A percentile compares a stretch with the other conserved stretches of the same genome.
Evolutionary conservation across 2,797 vertebrate species (phyloP).

Genomic region (Sebastes alutus): DNA sequence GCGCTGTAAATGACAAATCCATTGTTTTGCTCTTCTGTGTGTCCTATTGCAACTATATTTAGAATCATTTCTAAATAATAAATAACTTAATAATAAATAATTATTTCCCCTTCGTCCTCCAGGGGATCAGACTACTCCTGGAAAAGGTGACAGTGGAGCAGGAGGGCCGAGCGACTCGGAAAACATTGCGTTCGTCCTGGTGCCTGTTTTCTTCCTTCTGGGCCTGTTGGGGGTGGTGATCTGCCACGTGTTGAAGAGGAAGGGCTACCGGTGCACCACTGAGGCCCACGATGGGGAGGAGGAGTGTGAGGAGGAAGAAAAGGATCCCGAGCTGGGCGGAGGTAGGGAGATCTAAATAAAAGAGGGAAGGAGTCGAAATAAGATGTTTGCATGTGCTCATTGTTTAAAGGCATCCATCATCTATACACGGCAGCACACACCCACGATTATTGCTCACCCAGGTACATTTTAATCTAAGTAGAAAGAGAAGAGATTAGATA

Average conservation of each 20-base stretch:
- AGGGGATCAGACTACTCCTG: slow-evolving; percentile 2
- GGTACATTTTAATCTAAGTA: not conserved
- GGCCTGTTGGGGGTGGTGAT: slow-evolving; percentile 93
- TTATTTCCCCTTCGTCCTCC: not conserved
- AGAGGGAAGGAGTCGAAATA: not conserved
- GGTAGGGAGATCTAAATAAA: slow-evolving; percentile 52
- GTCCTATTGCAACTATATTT: not conserved
- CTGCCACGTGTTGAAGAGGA: slow-evolving; percentile 94
- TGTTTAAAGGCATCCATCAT: not conserved
- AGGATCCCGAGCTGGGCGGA: slow-evolving; percentile 59
- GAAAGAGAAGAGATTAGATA: not conserved
- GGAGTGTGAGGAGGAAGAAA: slow-evolving; percentile 14
- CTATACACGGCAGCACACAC: not conserved
- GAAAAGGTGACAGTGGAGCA: rapidly evolving
- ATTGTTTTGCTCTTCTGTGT: not conserved
- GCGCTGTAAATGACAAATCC: not conserved
- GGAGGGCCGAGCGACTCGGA: slow-evolving; percentile 42
- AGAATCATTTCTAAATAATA: not conserved
- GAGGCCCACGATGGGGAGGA: slow-evolving; percentile 80
- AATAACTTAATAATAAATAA: no score
- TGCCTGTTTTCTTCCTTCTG: slow-evolving; percentile 93
- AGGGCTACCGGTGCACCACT: slow-evolving; percentile 96
- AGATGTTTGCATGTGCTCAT: not conserved
- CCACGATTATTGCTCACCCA: not conserved
- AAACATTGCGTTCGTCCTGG: slow-evolving; percentile 87